Percentiles rank a stretch among this genome's conserved stretches.
phyloP scores from a whole-genome alignment of 2,113 vertebrate genomes.

The Petromus typicus region DNA sequence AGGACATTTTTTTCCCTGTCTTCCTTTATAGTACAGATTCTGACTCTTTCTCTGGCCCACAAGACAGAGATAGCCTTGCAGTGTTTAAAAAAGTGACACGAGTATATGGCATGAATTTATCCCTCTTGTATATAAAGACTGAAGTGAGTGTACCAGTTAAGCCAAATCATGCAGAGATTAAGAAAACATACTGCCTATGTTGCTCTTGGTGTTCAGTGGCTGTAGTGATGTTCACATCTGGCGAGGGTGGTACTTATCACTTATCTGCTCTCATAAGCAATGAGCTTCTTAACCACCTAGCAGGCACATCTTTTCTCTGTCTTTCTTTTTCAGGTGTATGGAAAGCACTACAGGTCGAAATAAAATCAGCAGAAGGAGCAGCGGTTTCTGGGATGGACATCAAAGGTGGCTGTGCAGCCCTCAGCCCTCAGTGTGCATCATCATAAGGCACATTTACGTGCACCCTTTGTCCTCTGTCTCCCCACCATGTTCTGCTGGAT shows the following conservation, averaged over 20 bases:
- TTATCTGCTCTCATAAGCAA: background rate
- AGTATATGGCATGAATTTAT: background rate
- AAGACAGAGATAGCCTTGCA: background rate
- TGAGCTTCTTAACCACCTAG: background rate
- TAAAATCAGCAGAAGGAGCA: background rate
- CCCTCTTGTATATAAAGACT: background rate
- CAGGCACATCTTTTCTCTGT: background rate
- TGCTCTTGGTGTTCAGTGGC: background rate
- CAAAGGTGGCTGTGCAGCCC: background rate
- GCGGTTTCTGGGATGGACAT: background rate
- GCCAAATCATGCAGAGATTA: background rate
- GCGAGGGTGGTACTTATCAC: background rate
- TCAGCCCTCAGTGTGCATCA: background rate
- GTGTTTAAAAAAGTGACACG: background rate
- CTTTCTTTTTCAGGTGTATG: background rate
- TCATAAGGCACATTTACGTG: background rate
- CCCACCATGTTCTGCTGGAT: background rate
- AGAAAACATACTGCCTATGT: background rate
- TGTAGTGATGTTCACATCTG: background rate
- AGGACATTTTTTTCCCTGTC: slow-evolving; percentile 18
- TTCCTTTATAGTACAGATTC: background rate
- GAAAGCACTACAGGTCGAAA: background rate
- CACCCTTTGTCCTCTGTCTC: background rate
- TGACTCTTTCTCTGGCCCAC: slow-evolving; percentile 21
- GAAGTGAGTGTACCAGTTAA: background rate